A percentile compares a stretch with the other conserved stretches of the same genome.
These are phyloP conservation scores for Uloborus plumipes DNA, from an alignment of 2,888 invertebrate species.

Conservation along the genomic window DNA sequence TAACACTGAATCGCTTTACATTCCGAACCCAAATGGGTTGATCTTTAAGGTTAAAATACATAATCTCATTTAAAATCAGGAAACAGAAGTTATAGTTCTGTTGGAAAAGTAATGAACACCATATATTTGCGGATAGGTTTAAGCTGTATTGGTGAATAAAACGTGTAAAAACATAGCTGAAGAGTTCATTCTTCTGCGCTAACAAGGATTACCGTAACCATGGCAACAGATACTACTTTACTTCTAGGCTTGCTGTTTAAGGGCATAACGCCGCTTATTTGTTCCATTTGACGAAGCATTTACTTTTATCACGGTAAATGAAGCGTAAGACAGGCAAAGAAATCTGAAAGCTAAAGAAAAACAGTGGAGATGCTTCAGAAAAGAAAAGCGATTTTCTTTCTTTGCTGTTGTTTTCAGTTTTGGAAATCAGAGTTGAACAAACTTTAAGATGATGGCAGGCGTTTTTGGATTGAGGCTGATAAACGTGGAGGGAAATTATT, in stretches of 20 bases:
- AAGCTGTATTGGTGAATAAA: too few species aligned
- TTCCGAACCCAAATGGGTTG: too few species aligned
- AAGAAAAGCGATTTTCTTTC: slow-evolving; percentile 37
- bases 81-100: too few species aligned
- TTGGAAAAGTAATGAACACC: too few species aligned
- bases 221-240: slow-evolving; percentile 30
- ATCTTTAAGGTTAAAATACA: too few species aligned
- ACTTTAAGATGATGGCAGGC: slow-evolving; percentile 35
- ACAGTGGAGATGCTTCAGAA: not conserved
- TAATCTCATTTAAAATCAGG: too few species aligned
- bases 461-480: slow-evolving; percentile 46
- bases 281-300: slow-evolving; percentile 40
- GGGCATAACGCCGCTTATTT: slow-evolving; percentile 40
- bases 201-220: slow-evolving; percentile 47
- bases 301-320: slow-evolving; percentile 61
- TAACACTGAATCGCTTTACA: too few species aligned
- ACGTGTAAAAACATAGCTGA: not conserved
- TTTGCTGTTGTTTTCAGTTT: slow-evolving; percentile 13
- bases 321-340: slow-evolving; percentile 41
- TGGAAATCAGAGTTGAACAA: slow-evolving; percentile 38
- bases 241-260: slow-evolving; percentile 22
- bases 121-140: too few species aligned
- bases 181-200: slow-evolving; percentile 29
- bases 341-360: slow-evolving; percentile 1
- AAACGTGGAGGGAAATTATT: slow-evolving; percentile 27